A percentile compares a stretch with the other conserved stretches of the same genome.
These are phyloP conservation scores for Loripinus fragilis DNA, from an alignment of 2,888 invertebrate species.

Conservation along the genomic window DNA sequence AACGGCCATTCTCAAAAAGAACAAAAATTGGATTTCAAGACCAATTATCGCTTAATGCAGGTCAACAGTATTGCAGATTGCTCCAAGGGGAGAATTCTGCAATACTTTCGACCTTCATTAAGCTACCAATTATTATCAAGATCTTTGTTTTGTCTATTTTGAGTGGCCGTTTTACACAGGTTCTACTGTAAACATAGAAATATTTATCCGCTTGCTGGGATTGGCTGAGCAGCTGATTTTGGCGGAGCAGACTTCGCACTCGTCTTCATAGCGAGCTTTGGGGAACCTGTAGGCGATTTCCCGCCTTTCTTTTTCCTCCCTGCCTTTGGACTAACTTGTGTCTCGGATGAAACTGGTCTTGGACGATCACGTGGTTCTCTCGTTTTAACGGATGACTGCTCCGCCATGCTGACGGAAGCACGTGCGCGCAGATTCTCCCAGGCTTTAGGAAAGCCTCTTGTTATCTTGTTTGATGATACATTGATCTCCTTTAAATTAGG, in stretches of 20 bases:
- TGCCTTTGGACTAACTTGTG: constrained; percentile 64
- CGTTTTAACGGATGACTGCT: constrained; percentile 77
- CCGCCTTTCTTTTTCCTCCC: constrained; percentile 59
- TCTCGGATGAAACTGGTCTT: constrained; percentile 66
- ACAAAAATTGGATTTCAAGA: too few relatives aligned
- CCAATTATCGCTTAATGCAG: too few relatives aligned
- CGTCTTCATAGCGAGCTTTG: neutral
- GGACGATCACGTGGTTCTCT: constrained; percentile 76
- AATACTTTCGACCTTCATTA: too few relatives aligned
- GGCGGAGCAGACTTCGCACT: neutral
- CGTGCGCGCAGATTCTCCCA: constrained; percentile 78
- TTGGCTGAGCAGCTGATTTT: constrained; percentile 45
- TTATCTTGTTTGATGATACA: constrained; percentile 80
- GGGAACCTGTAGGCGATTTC: neutral
- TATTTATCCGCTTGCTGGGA: constrained; percentile 2
- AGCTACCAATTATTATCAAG: too few relatives aligned
- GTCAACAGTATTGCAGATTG: too few relatives aligned
- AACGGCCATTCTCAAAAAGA: too few relatives aligned
- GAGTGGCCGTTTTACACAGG: too few relatives aligned
- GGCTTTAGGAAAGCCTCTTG: constrained; percentile 77
- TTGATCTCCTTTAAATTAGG: constrained; percentile 76
- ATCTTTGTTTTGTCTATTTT: too few relatives aligned
- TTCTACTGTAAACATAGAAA: too few relatives aligned
- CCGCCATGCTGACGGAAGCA: constrained; percentile 68
- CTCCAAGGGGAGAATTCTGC: too few relatives aligned